Base-by-base conservation (phyloP, 30 jellyfish, hydroid and myxozoan genomes). In the Turritopsis rubra region DNA sequence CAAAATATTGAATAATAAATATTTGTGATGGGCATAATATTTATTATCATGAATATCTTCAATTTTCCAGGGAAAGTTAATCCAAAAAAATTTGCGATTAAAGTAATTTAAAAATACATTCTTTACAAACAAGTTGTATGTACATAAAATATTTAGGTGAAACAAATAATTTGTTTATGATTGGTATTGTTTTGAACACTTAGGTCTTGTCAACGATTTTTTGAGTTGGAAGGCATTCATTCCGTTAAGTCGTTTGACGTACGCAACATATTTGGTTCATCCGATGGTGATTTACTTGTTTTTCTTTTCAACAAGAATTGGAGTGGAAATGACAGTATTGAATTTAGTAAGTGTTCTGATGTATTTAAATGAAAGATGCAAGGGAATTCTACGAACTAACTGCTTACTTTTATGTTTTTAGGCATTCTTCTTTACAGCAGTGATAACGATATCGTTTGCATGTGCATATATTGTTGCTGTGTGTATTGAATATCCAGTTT, bases 221-320 rank as follows among this genome's bases (percentile, higher is more conserved):
- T 74, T 92, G 84, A 87, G 96, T n/a, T 92, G 98, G 98, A 83
- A 65, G 29, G 95, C 96, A 18, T 92, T 92, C 83, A 84, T 88
- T 8, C 98, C 98, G 0, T 81, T 92, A 54, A 92, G 98, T 84
- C 82, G 98, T 52, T 71, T 92, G 86, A 87, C 98, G 16, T 92
- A 87, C 82, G 66, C 92, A 3, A 95, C 98, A 24, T 92, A 92
- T 65, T 86, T 92, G 65, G 88, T 88, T 23, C 98, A 92, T 85
- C 96, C 98, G 0, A 68, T 92, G 28, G 90, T 92, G 72, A 92
- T 92, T 27, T 72, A 83, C 28, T 83, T 84, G 27, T 91, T 75
- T 54, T 87, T 85, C 78, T 54, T 75, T 7, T 83, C 96, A 16
- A 75, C 89, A 20, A 91, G 87, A 75, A 71, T 31, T 9, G 94